Evolutionary conservation across 30 jellyfish, hydroid and myxozoan species (phyloP).

Genomic region (Aurelia sp.): DNA sequence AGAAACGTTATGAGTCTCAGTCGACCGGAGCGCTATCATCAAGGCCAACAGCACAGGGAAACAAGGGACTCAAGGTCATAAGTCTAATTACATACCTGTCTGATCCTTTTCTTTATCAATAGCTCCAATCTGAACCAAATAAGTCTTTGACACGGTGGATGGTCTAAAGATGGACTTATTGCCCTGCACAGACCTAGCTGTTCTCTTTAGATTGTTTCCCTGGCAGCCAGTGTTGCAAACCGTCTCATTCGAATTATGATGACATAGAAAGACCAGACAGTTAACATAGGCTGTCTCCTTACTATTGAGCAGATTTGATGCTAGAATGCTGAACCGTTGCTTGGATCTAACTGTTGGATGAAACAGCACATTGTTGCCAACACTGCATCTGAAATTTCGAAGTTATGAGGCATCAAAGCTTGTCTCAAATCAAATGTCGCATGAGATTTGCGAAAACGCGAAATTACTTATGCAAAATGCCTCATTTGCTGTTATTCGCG

Average conservation of each 20-base stretch:
- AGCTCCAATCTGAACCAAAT: conserved; percentile 37
- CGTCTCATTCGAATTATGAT: conserved; percentile 25
- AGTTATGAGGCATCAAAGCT: no score
- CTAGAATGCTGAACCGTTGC: conserved; percentile 41
- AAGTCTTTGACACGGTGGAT: conserved; percentile 37
- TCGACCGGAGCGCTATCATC: no score
- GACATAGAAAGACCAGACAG: conserved; percentile 56
- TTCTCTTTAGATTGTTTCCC: conserved; percentile 60
- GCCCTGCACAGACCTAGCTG: conserved; percentile 19
- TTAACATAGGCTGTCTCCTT: conserved; percentile 30
- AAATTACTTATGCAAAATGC: no score
- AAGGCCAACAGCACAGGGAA: no score
- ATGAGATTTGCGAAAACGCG: no score
- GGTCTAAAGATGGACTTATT: conserved; percentile 13
- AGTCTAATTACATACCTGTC: no score
- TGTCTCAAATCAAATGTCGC: no score
- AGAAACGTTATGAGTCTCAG: no score
- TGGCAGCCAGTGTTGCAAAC: conserved; percentile 58
- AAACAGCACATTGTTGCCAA: conserved; percentile 4
- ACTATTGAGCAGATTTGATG: conserved; percentile 34
- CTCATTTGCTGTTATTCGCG: no score
- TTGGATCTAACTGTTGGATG: conserved; percentile 17
- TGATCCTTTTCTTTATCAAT: conserved; percentile 18
- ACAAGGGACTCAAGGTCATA: no score
- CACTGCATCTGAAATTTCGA: conserved; percentile 26